Conservation (phyloP, 2,113 vertebrate genomes). For the Stictonetta naevosa region DNA sequence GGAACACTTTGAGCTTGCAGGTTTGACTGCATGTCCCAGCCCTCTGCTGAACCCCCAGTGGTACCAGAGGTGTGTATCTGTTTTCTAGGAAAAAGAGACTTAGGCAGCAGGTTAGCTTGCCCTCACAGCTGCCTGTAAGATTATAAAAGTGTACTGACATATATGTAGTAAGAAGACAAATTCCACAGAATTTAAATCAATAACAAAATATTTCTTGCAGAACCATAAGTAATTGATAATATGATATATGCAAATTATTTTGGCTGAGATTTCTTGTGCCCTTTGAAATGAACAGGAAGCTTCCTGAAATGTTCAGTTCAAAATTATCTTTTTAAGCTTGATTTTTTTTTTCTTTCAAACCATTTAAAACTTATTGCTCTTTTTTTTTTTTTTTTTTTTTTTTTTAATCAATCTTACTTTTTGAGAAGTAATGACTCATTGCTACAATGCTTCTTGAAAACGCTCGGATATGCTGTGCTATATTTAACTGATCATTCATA, state of each 20-base stretch:
- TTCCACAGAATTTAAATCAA: background rate
- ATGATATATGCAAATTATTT: background rate
- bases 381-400: background rate
- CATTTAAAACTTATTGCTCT: background rate
- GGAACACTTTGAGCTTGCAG: rapidly evolving
- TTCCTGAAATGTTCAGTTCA: background rate
- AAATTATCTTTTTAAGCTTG: background rate
- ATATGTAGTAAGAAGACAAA: background rate
- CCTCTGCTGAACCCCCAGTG: background rate
- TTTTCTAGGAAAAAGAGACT: background rate
- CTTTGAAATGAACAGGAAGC: background rate
- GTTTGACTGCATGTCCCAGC: background rate
- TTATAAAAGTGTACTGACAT: background rate
- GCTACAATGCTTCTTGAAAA: background rate
- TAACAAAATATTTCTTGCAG: background rate
- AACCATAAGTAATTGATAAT: background rate
- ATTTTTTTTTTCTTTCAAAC: background rate
- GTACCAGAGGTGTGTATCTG: rapidly evolving
- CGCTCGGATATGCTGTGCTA: background rate
- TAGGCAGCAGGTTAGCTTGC: background rate
- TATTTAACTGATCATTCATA: background rate
- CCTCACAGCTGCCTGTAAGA: background rate
- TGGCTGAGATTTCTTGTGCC: background rate
- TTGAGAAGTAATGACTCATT: background rate
- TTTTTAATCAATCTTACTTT: background rate